A percentile compares a stretch with the other conserved stretches of the same genome.
Conservation (phyloP, 1,140 invertebrate species). For the Drosophila guanche region DNA sequence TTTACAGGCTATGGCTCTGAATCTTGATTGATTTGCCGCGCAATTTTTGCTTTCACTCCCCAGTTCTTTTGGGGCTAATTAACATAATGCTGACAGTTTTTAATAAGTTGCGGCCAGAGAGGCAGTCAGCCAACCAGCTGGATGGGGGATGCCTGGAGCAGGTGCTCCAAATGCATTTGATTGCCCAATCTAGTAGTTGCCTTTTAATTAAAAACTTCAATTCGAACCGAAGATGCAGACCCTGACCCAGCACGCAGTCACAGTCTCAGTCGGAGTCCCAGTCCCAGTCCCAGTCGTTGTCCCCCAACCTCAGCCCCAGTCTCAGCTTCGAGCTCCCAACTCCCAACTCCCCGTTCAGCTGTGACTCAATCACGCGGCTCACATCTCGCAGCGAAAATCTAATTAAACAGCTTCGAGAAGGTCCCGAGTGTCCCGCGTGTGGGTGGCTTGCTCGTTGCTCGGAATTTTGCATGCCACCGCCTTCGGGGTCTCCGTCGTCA, state of each 20-base stretch:
- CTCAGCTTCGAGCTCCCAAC: too few relatives aligned
- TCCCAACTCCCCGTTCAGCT: conserved; percentile 21
- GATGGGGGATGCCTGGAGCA: conserved; percentile 16
- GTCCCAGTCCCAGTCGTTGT: not conserved
- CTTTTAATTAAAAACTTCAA: conserved; percentile 76
- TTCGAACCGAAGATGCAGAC: conserved; percentile 32
- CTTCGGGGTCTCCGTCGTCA: not conserved
- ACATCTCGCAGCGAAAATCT: conserved; percentile 67
- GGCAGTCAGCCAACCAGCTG: not conserved
- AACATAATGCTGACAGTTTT: conserved; percentile 65
- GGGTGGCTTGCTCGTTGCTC: not conserved
- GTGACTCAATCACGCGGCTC: conserved; percentile 68
- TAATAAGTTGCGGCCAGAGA: conserved; percentile 48
- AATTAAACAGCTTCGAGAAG: conserved; percentile 63
- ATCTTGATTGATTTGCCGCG: conserved; percentile 64
- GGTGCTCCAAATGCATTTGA: conserved; percentile 60
- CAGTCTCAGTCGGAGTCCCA: not conserved
- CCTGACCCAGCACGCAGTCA: conserved; percentile 23
- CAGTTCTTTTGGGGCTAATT: conserved; percentile 43
- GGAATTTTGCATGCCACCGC: conserved; percentile 20
- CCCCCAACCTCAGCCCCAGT: not conserved
- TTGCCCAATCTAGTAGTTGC: conserved; percentile 50
- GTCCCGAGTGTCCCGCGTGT: not conserved
- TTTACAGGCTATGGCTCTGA: conserved; percentile 5
- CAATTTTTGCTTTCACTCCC: conserved; percentile 40